Percentiles rank a stretch among this genome's conserved stretches.
phyloP scores from a whole-genome alignment of 1,140 invertebrate genomes.

The Drosophila navojoa region DNA sequence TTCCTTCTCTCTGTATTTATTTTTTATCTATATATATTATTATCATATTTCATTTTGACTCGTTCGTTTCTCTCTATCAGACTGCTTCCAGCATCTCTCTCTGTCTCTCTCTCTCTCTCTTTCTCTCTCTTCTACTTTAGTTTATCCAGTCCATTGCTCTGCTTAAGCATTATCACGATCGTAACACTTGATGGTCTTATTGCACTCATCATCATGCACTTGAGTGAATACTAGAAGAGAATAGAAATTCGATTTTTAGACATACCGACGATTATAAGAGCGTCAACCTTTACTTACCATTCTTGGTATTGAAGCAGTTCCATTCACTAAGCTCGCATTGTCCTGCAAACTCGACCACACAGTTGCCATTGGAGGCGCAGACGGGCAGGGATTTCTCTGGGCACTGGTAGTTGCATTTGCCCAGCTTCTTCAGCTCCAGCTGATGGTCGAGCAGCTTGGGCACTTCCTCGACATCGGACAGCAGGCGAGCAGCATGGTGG shows the following conservation, averaged over 20 bases:
- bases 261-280: background rate
- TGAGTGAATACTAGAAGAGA: slow-evolving; percentile 55
- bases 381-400: slow-evolving; percentile 52
- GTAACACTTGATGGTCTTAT: slow-evolving; percentile 61
- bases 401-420: slow-evolving; percentile 68
- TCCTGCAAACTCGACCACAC: slow-evolving; percentile 68
- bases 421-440: slow-evolving; percentile 48
- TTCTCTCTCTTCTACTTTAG: no score
- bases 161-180: slow-evolving; percentile 55
- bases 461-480: slow-evolving; percentile 46
- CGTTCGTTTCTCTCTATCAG: no score
- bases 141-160: no score
- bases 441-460: slow-evolving; percentile 56
- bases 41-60: no score
- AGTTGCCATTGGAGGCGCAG: slow-evolving; percentile 72
- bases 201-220: slow-evolving; percentile 67
- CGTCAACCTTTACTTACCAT: slow-evolving; percentile 37
- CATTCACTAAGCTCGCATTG: slow-evolving; percentile 72
- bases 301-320: slow-evolving; percentile 77
- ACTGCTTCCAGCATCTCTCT: no score
- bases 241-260: background rate
- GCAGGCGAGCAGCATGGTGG: slow-evolving; percentile 34
- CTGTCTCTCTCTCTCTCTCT: no score
- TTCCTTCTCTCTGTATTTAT: no score
- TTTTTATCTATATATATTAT: no score